phyloP scores from a whole-genome alignment of 2,113 vertebrate genomes.

The Coryphaenoides rupestris region DNA sequence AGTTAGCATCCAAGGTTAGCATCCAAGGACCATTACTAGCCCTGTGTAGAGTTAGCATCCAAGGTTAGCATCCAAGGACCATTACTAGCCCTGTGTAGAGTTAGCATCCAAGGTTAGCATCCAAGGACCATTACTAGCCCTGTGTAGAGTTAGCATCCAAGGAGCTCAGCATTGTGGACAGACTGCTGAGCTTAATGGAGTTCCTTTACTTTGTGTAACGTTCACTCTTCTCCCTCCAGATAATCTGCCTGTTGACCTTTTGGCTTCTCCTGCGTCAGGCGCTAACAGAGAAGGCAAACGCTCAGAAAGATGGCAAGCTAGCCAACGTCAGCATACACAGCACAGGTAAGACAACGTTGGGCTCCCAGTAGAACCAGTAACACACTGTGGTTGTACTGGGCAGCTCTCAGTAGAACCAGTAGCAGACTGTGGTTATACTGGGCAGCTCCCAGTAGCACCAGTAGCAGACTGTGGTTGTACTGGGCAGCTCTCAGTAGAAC shows the following conservation, averaged over 20 bases:
- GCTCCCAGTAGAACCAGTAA: not conserved
- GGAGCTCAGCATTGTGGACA: too few relatives aligned
- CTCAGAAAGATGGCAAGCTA: slow-evolving; percentile 64
- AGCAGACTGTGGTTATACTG: not conserved
- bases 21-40: too few relatives aligned
- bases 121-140: too few relatives aligned
- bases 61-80: too few relatives aligned
- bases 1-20: too few relatives aligned
- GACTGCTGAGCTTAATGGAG: too few relatives aligned
- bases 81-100: too few relatives aligned
- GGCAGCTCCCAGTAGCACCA: not conserved
- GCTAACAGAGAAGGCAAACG: slow-evolving; percentile 83
- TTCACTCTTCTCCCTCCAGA: slow-evolving; percentile 68
- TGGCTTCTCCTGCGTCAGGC: slow-evolving; percentile 92
- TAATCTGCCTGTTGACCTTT: slow-evolving; percentile 88
- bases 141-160: too few relatives aligned
- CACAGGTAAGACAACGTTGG: slow-evolving; percentile 72
- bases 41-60: too few relatives aligned
- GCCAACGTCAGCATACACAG: slow-evolving; percentile 80
- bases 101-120: too few relatives aligned
- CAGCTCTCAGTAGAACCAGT: not conserved
- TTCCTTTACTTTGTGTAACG: too few relatives aligned
- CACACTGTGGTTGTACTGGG: not conserved
- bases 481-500: too few relatives aligned
- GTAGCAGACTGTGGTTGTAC: not conserved